A percentile compares a stretch with the other conserved stretches of the same genome.
Conservation (phyloP, 2,888 invertebrate genomes). For the Hypomecis punctinalis region DNA sequence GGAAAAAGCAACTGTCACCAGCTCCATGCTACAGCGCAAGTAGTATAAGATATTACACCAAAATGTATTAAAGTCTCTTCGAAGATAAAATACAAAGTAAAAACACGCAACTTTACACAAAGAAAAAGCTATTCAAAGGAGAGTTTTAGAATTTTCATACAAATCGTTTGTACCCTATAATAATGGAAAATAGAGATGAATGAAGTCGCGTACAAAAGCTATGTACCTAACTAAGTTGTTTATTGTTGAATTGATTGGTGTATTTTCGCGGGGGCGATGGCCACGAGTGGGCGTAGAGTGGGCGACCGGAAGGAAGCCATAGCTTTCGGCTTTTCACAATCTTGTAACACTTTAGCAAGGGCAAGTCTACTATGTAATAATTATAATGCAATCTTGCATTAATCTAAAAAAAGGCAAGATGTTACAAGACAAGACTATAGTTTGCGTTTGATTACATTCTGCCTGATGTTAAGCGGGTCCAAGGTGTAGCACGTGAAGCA, state of each 20-base stretch:
- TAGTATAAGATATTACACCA: no score
- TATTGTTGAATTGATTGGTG: conserved; percentile 71
- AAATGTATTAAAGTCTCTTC: no score
- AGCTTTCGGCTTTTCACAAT: conserved; percentile 64
- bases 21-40: no score
- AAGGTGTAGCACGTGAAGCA: no score
- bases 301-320: conserved; percentile 80
- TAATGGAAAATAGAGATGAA: conserved; percentile 13
- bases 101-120: no score
- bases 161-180: conserved; percentile 2
- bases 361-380: conserved; percentile 3
- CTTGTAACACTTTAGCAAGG: conserved; percentile 43
- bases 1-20: no score
- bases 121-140: neutral
- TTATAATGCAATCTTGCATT: no score
- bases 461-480: no score
- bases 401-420: no score
- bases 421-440: no score
- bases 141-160: neutral
- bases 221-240: conserved; percentile 18
- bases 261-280: conserved; percentile 61
- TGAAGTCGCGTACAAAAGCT: conserved; percentile 21
- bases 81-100: no score
- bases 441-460: no score
- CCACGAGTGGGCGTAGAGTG: conserved; percentile 63